A percentile compares a stretch with the other conserved stretches of the same genome.
phyloP scores from a whole-genome alignment of 1,140 invertebrate species.

The Cyphomyrmex costatus region DNA sequence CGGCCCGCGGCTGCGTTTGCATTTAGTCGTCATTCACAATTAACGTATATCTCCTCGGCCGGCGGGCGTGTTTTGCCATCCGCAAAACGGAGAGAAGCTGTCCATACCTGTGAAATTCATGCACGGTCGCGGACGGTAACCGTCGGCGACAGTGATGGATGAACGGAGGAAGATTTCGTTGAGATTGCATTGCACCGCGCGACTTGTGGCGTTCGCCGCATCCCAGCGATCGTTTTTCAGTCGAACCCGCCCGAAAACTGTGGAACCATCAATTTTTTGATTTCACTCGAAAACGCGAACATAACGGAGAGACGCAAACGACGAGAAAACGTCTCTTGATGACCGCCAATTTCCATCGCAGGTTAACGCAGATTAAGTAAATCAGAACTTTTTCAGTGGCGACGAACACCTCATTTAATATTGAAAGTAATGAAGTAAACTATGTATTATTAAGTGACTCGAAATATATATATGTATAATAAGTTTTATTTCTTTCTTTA shows the following conservation, averaged over 20 bases:
- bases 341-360: constrained; percentile 13
- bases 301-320: not conserved
- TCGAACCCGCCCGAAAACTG: not conserved
- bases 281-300: constrained; percentile 11
- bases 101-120: constrained; percentile 56
- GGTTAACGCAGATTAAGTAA: constrained; percentile 32
- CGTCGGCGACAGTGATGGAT: constrained; percentile 54
- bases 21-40: constrained; percentile 54
- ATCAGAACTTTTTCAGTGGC: not conserved
- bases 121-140: constrained; percentile 35
- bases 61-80: constrained; percentile 31
- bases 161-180: constrained; percentile 52
- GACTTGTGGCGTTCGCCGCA: not conserved
- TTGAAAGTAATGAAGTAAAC: not conserved
- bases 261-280: constrained; percentile 34
- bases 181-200: constrained; percentile 35
- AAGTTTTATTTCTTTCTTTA: not conserved
- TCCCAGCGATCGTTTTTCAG: constrained; percentile 34
- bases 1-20: constrained; percentile 23
- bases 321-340: not conserved
- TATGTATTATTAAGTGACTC: not conserved
- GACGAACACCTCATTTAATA: not conserved
- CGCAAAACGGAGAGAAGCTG: constrained; percentile 12
- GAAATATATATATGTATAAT: not conserved
- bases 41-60: constrained; percentile 2